phyloP scores from a whole-genome alignment of 92 coral and sea anemone genomes.

The Epizoanthus rinbou region DNA sequence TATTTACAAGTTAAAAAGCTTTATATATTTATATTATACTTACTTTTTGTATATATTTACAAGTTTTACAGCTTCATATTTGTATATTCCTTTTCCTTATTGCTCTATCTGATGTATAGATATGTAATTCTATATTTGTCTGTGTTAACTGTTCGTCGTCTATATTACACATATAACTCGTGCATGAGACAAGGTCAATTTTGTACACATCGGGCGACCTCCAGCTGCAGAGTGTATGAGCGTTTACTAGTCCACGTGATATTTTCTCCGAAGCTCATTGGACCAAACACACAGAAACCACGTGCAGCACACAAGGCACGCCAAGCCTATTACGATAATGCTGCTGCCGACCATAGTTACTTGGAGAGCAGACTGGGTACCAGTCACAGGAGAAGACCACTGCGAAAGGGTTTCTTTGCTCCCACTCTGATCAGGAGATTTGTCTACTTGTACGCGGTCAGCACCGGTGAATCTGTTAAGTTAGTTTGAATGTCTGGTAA shows the following conservation, averaged over 20 bases:
- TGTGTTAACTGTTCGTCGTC: too few relatives aligned
- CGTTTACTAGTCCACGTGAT: slow-evolving; percentile 58
- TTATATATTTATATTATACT: too few relatives aligned
- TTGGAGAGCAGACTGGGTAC: neutral
- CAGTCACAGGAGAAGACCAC: neutral
- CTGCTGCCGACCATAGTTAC: slow-evolving; percentile 51
- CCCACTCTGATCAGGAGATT: too few relatives aligned
- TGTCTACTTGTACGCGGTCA: too few relatives aligned
- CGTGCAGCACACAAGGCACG: slow-evolving; percentile 69
- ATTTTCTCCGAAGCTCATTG: slow-evolving; percentile 72
- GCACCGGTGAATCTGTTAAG: too few relatives aligned
- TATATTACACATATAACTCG: neutral
- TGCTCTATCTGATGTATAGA: too few relatives aligned
- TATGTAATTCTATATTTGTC: too few relatives aligned
- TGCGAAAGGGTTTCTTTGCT: neutral
- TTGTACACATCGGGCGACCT: neutral
- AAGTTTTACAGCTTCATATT: too few relatives aligned
- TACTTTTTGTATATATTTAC: too few relatives aligned
- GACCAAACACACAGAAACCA: slow-evolving; percentile 77
- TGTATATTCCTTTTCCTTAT: too few relatives aligned
- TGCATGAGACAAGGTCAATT: neutral
- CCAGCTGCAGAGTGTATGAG: neutral
- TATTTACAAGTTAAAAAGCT: too few relatives aligned
- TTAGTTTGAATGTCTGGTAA: too few relatives aligned
- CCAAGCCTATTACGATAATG: slow-evolving; percentile 55